Conservation (phyloP, 1,140 invertebrate species). For the Macrosteles quadrilineatus region DNA sequence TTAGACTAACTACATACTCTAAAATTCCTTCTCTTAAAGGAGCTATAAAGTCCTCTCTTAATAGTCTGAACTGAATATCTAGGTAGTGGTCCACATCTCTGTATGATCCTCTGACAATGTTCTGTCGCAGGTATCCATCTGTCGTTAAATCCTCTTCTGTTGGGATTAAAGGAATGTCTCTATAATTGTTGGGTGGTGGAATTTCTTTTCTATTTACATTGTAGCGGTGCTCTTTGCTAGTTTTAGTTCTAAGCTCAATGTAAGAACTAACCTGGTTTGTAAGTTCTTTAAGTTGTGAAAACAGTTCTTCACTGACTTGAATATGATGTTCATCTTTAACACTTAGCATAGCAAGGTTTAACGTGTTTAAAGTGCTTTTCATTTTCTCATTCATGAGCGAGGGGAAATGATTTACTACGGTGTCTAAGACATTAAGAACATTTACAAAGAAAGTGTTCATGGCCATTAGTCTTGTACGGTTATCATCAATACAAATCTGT, state of each 20-base stretch:
- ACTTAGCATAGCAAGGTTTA: constrained; percentile 27
- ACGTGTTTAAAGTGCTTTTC: constrained; percentile 25
- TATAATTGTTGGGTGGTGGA: constrained; percentile 34
- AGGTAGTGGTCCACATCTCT: constrained; percentile 68
- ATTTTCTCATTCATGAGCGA: constrained; percentile 19
- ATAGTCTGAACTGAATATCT: constrained; percentile 72
- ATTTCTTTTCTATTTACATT: constrained; percentile 25
- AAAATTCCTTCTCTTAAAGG: constrained; percentile 60
- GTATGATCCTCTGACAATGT: constrained; percentile 63
- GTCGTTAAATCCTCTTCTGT: constrained; percentile 16
- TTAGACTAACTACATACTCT: constrained; percentile 44
- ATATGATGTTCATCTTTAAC: constrained; percentile 28
- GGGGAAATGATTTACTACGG: constrained; percentile 26
- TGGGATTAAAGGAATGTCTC: constrained; percentile 33
- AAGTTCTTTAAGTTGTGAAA: constrained; percentile 11
- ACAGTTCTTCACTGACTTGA: constrained; percentile 21
- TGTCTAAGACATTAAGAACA: constrained; percentile 26
- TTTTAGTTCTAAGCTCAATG: constrained; percentile 6
- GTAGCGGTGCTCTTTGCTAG: neutral
- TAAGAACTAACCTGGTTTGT: constrained; percentile 17
- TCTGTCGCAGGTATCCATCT: constrained; percentile 55
- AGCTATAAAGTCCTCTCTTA: constrained; percentile 71
- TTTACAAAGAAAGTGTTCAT: constrained; percentile 14
- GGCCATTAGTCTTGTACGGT: constrained; percentile 2
- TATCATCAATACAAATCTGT: constrained; percentile 15